Evolutionary conservation across 2,888 invertebrate species (phyloP).

Genomic region (Callyntrura sp.): DNA sequence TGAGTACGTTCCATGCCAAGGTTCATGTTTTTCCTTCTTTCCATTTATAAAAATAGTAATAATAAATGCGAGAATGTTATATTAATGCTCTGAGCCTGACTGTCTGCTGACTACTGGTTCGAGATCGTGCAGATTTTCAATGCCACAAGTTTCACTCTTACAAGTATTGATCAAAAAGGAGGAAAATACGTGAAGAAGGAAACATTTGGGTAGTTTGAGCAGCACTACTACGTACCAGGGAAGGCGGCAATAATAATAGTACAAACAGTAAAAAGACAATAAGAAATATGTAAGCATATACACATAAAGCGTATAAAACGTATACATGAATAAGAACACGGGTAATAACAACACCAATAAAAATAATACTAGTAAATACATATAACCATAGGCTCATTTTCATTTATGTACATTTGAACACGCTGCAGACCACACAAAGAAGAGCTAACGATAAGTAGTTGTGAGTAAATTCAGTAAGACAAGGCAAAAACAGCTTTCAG

Average conservation of each 20-base stretch:
- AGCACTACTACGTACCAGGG: background rate
- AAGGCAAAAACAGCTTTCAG: slow-evolving; percentile 49
- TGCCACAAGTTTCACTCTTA: slow-evolving; percentile 66
- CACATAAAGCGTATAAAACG: background rate
- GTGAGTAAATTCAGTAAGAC: slow-evolving; percentile 1
- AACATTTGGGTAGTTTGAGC: background rate
- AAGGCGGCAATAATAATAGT: slow-evolving; percentile 37
- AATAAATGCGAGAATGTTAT: background rate
- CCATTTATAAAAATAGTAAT: background rate
- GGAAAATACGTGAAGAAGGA: slow-evolving; percentile 12
- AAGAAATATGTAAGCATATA: background rate
- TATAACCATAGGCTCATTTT: slow-evolving; percentile 18
- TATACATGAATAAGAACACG: background rate
- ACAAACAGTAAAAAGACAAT: slow-evolving; percentile 21
- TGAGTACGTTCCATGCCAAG: background rate
- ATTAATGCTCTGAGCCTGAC: background rate
- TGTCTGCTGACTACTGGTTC: background rate
- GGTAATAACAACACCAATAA: background rate
- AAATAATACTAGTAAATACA: slow-evolving; percentile 9
- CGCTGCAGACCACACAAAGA: slow-evolving; percentile 39
- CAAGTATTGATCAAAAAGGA: slow-evolving; percentile 67
- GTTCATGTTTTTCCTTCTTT: background rate
- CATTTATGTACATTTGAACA: slow-evolving; percentile 33
- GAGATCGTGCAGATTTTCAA: slow-evolving; percentile 63
- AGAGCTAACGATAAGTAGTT: background rate